Evolutionary conservation across 2,797 vertebrate species (phyloP), one percentile per base, ranked within the genome.

Genomic region (Takifugu rubripes): DNA sequence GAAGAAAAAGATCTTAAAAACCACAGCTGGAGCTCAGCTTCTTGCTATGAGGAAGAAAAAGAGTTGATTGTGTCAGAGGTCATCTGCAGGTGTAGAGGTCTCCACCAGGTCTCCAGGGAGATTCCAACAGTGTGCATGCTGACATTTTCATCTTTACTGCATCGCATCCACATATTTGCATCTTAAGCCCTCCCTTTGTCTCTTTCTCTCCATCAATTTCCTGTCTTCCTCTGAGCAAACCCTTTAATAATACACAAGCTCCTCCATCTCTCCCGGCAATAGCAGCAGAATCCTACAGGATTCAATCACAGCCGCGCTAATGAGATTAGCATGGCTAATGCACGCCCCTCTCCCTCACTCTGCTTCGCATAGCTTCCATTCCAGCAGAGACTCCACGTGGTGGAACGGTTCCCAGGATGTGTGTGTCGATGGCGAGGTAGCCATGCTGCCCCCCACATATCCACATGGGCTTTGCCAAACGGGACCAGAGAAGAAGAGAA

Each of bases 301-400:
- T 85, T 85, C 80, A 85, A 82, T 86, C 86, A 81, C 27, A 71
- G 75, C 70, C 26, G 3, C 57, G 6, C 74, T 84, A 87, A 87
- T 82, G 64, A 80, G 84, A 84, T 86, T 85, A 84, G 72, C 81
- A 81, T 71, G 77, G 77, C 69, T 82, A 84, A 86, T 78, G 77
- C 70, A 61, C 72, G 68, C 8, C 25, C 50, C 60, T 70, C 71
- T 27, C 57, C 25, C 56, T 64, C 54, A 33, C 33, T 61, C 62
- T 42, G 25, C 0, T 36, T 49, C 12, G 14, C 49, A 8, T 53
- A 55, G 25, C 45, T 46, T 50, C 31, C 45, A 55, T 63, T 61
- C 53, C 71, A 16, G 51, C 61, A 42, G 59, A 59, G 52, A 0
- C 52, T 25, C 26, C 61, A 49, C 59, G 12, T 42, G 27, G 45